Conservation (phyloP, 23 tunicate species). For the Clavelina lepadiformis region DNA sequence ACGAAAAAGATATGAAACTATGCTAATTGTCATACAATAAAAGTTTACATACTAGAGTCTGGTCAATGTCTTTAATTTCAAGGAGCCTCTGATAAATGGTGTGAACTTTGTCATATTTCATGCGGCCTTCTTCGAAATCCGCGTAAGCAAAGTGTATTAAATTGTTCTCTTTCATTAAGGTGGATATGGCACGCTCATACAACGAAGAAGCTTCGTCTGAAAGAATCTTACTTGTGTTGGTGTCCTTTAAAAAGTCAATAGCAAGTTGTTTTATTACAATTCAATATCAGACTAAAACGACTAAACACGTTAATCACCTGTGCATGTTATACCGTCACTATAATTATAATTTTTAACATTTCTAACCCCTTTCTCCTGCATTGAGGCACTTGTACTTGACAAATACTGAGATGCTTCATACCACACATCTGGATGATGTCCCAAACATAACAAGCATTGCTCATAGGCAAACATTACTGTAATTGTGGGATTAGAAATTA, state of each 20-base stretch:
- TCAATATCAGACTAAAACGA: no score
- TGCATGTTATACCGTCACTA: not conserved
- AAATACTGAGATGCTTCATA: constrained; percentile 93
- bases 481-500: constrained; percentile 2
- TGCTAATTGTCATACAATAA: no score
- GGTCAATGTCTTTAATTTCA: constrained; percentile 78
- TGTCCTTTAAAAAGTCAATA: constrained; percentile 46
- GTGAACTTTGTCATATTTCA: constrained; percentile 84
- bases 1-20: no score
- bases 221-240: constrained; percentile 62
- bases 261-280: no score
- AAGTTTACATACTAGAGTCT: constrained; percentile 68
- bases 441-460: constrained; percentile 85
- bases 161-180: constrained; percentile 66
- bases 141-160: constrained; percentile 94
- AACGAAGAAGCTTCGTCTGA: constrained; percentile 86
- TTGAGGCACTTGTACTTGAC: constrained; percentile 53
- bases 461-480: constrained; percentile 93
- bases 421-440: constrained; percentile 97
- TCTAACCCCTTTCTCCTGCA: constrained; percentile 89
- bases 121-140: constrained; percentile 91
- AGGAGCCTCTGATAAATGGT: constrained; percentile 70
- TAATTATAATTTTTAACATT: not conserved
- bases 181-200: constrained; percentile 76
- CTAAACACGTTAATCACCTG: not conserved